phyloP scores from a whole-genome alignment of 2,888 invertebrate species.

The Spilosoma lubricipeda region DNA sequence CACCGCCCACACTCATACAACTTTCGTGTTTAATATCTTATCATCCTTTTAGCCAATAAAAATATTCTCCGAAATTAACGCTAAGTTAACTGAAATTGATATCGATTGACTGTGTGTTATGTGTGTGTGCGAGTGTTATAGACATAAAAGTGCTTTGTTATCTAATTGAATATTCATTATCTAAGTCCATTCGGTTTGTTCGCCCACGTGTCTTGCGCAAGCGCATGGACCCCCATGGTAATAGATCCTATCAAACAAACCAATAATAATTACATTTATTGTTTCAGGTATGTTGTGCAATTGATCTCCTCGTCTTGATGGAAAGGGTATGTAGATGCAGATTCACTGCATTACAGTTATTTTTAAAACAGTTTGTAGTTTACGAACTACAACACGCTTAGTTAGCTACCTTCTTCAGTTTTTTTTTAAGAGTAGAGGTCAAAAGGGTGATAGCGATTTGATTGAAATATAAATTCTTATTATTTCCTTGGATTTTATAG shows the following conservation, averaged over 20 bases:
- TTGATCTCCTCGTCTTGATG: constrained; percentile 29
- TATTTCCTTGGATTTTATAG: neutral
- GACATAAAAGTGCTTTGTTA: constrained; percentile 34
- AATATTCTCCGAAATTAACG: constrained; percentile 13
- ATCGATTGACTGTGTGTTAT: too few species aligned
- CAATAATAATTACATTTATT: constrained; percentile 71
- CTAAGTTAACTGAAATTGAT: constrained; percentile 10
- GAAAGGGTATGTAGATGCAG: constrained; percentile 36
- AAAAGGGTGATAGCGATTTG: neutral
- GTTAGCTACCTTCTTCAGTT: too few species aligned
- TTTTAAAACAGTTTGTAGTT: neutral
- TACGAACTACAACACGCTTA: too few species aligned
- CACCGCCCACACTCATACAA: neutral
- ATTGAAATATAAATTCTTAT: neutral
- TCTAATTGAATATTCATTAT: constrained; percentile 51
- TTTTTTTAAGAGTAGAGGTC: neutral
- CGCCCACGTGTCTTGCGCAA: constrained; percentile 54
- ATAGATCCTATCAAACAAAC: constrained; percentile 57
- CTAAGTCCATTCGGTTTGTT: constrained; percentile 38
- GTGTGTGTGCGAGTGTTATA: too few species aligned
- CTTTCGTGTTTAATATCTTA: neutral
- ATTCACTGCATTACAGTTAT: neutral
- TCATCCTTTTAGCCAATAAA: neutral
- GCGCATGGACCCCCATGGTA: constrained; percentile 34
- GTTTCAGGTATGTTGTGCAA: constrained; percentile 77